Evolutionary conservation across 1,140 invertebrate genomes (phyloP).

Genomic region (Eumaeus atala): DNA sequence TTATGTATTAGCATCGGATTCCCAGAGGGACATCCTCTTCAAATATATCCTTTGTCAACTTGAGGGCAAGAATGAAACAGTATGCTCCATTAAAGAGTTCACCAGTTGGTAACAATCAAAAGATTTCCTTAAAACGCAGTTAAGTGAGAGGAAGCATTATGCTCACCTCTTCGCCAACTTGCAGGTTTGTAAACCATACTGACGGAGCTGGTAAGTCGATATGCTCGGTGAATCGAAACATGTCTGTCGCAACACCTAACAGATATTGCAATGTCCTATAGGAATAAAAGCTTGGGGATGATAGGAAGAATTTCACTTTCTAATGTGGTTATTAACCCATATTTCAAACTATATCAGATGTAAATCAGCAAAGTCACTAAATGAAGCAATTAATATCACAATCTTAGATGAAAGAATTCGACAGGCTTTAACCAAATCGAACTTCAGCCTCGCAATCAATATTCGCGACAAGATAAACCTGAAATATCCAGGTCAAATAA

Average conservation of each 20-base stretch:
- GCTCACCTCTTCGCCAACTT: neutral
- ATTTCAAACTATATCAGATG: neutral
- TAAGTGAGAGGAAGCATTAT: neutral
- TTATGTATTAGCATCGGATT: no score
- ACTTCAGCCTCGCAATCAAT: neutral
- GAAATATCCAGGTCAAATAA: neutral
- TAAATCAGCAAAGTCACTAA: neutral
- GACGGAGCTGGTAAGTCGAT: conserved; percentile 10
- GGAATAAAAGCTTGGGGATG: conserved; percentile 3
- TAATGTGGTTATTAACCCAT: neutral
- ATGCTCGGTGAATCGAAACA: conserved; percentile 11
- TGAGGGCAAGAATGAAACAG: no score
- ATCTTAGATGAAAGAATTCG: neutral
- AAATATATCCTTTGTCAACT: no score
- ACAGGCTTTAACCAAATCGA: neutral
- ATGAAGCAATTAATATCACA: neutral
- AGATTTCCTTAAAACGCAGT: neutral
- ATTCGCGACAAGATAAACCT: neutral
- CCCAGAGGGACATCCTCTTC: no score
- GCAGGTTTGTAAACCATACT: neutral
- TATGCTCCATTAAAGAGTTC: neutral
- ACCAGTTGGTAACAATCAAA: neutral
- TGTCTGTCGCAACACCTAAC: conserved; percentile 6
- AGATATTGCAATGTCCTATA: conserved; percentile 11
- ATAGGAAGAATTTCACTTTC: conserved; percentile 3